Conservation (phyloP, 2,797 vertebrate genomes). For the Molossus molossus region DNA sequence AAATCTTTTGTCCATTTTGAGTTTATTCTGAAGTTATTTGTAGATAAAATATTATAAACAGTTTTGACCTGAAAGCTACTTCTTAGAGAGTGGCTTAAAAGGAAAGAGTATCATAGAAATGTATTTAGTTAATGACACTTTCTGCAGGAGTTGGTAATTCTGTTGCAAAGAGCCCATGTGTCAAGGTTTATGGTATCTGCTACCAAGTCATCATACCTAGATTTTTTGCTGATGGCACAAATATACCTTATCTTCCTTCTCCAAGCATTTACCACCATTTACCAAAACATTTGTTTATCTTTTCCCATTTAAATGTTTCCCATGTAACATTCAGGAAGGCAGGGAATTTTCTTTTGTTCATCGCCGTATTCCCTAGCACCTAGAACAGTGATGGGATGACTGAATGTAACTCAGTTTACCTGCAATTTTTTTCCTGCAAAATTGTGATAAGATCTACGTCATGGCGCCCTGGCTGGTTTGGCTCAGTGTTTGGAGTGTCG, state of each 20-base stretch:
- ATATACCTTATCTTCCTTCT: neutral
- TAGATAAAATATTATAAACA: neutral
- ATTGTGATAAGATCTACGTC: neutral
- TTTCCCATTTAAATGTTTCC: neutral
- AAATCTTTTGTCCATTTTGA: too few species aligned
- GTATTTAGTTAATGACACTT: neutral
- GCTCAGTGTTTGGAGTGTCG: too few species aligned
- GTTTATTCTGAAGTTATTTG: slow-evolving; percentile 2
- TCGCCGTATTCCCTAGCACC: neutral
- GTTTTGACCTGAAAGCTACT: slow-evolving; percentile 2
- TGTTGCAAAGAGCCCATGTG: neutral
- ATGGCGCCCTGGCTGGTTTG: neutral
- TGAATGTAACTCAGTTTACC: neutral
- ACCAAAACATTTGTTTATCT: neutral
- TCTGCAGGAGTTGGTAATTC: slow-evolving; percentile 4
- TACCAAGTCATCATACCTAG: neutral
- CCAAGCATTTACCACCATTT: neutral
- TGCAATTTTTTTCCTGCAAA: slow-evolving; percentile 8
- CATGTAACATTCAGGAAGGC: neutral
- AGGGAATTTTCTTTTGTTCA: slow-evolving; percentile 20
- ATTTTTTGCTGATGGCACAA: slow-evolving; percentile 5
- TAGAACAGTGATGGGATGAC: neutral
- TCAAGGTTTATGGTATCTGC: neutral
- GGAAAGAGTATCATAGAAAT: neutral
- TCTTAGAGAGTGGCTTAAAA: neutral